Evolutionary conservation across 2,888 invertebrate species (phyloP), one percentile per base, ranked within the genome.

Genomic region (Sphecodes monilicornis): DNA sequence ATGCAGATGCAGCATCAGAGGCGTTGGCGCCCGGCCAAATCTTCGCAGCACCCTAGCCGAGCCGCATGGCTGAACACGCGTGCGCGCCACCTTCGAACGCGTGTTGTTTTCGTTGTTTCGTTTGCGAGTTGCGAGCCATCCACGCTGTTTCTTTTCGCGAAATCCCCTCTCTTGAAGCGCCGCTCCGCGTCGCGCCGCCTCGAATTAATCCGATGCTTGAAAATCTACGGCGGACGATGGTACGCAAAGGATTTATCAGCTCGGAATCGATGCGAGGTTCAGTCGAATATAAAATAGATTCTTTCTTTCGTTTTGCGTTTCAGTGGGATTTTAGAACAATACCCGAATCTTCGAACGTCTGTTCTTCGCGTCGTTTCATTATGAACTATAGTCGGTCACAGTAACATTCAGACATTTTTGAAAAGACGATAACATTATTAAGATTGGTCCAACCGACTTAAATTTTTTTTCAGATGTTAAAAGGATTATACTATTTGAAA

Each of bases 1-100:
- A 93, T 92, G 92, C 92, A 93, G 92, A 93, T 93, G 92, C 91
- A 91, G 92, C 91, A 88, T 91, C 91, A 91, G 91, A 90, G 91
- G 92, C 91, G 91, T 92, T 93, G 93, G 93, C 92, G 78, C 86
- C 75, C 71, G 82, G 89, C 93, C 93, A 93, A 84, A 89, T 88
- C 89, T 84, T 80, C 80, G 80, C 64, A 70, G 72, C 60, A 50
- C 60, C 39, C 54, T 70, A 64, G 64, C 68, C 64, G 76, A 36
- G 60, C 74, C 39, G 69, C 75, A 85, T 57, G 73, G 43, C 41
- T 10, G 57, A n/a, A n/a, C 68, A 50, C 76, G 69, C 80, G 71
- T 80, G 80, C 82, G 77, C 75, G 79, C 80, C 72, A 76, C 41
- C 80, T 84, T 86, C 70, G 66, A 82, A 76, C 54, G 76, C 77